These are phyloP conservation scores for Varanus komodoensis DNA, from an alignment of 2,113 vertebrate genomes.

Conservation along the genomic window DNA sequence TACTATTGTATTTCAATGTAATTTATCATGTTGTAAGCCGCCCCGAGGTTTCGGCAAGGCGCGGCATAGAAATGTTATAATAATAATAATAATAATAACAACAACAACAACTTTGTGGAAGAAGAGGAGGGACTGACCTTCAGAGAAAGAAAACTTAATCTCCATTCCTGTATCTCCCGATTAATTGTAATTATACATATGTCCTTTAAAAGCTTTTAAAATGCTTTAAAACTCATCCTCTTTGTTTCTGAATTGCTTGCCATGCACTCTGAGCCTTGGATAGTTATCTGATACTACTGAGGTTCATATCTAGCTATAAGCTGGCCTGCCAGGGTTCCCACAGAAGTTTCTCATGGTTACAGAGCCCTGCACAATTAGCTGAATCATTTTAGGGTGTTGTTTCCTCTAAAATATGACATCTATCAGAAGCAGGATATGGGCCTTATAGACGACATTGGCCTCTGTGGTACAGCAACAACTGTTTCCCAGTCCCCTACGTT, in stretches of 20 bases:
- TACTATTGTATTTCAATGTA: too few relatives aligned
- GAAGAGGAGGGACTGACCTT: neutral
- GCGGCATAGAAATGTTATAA: too few relatives aligned
- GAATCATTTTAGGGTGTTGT: neutral
- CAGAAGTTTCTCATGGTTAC: neutral
- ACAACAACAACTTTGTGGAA: neutral
- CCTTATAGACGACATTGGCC: neutral
- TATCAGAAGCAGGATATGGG: neutral
- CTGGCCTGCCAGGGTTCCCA: neutral
- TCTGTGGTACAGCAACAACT: neutral
- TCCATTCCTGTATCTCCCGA: neutral
- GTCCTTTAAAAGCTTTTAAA: neutral
- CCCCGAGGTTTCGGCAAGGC: too few relatives aligned
- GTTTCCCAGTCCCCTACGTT: neutral
- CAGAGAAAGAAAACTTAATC: neutral
- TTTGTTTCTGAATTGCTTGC: neutral
- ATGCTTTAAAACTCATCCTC: neutral
- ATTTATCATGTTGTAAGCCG: too few relatives aligned
- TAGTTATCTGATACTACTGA: neutral
- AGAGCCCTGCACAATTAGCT: neutral
- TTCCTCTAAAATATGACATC: neutral
- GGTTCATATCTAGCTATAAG: neutral
- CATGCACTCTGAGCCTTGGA: accelerated
- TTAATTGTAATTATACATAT: neutral
- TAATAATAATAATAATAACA: too few relatives aligned